Evolutionary conservation across 2,113 vertebrate genomes (phyloP).

Genomic region (Elaphurus davidianus): DNA sequence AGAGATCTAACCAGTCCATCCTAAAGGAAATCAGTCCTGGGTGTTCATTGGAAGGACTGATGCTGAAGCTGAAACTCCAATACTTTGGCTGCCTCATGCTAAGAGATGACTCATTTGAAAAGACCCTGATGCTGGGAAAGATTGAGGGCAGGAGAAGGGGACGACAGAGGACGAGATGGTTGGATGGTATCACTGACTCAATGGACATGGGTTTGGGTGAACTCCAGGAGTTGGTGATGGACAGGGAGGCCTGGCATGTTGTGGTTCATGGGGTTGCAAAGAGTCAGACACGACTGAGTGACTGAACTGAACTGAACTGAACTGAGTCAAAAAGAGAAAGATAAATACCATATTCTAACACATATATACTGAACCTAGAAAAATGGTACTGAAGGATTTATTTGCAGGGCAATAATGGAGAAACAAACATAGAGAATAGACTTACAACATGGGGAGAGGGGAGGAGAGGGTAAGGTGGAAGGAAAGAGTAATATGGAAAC

Average conservation of each 20-base stretch:
- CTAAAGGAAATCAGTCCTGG: not conserved
- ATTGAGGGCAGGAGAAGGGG: not conserved
- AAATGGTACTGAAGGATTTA: not conserved
- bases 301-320: not conserved
- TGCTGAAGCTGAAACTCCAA: not conserved
- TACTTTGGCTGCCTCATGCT: rapidly evolving
- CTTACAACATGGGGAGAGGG: not conserved
- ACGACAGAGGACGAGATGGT: not conserved
- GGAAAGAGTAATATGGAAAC: not conserved
- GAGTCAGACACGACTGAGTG: not conserved
- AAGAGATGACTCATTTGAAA: not conserved
- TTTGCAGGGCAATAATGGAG: not conserved
- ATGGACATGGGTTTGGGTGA: not conserved
- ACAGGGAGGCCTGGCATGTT: not conserved
- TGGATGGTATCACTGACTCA: rapidly evolving
- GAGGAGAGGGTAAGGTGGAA: not conserved
- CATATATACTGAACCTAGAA: not conserved
- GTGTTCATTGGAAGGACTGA: not conserved
- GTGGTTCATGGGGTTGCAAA: not conserved
- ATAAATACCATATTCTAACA: not conserved
- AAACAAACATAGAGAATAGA: not conserved
- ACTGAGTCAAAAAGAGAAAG: not conserved
- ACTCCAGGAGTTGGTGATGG: not conserved
- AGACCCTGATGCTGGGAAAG: not conserved
- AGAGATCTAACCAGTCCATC: not conserved